phyloP scores from a whole-genome alignment of 2,113 vertebrate species.

The Oryzias javanicus region DNA sequence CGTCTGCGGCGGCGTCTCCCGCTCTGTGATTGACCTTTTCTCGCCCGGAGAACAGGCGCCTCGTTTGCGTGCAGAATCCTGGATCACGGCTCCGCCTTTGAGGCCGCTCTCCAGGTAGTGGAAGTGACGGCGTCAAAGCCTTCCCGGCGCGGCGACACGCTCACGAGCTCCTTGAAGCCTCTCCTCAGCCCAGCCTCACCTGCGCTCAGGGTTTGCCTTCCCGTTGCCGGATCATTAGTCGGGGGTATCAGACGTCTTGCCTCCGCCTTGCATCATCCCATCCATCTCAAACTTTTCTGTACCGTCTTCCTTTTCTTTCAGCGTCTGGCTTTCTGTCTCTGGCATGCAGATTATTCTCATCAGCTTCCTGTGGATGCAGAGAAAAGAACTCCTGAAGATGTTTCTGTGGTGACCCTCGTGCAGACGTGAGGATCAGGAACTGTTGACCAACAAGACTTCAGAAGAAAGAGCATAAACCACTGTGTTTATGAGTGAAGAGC shows the following conservation, averaged over 20 bases:
- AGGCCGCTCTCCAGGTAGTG: conserved; percentile 21
- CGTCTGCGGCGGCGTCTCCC: too few relatives aligned
- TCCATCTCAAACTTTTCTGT: conserved; percentile 54
- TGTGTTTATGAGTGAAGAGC: too few relatives aligned
- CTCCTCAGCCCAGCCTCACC: conserved; percentile 38
- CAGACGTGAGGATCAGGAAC: conserved; percentile 28
- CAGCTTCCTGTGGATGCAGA: conserved; percentile 43
- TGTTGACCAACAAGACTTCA: conserved; percentile 25
- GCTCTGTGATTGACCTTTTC: background rate
- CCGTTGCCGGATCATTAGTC: conserved; percentile 70
- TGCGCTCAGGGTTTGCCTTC: conserved; percentile 68
- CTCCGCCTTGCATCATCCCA: conserved; percentile 74
- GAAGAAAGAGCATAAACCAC: too few relatives aligned
- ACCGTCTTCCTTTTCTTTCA: conserved; percentile 29
- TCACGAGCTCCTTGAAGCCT: background rate
- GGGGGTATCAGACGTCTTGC: conserved; percentile 71
- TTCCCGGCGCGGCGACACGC: conserved; percentile 22
- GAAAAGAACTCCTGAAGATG: conserved; percentile 29
- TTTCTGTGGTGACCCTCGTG: conserved; percentile 48
- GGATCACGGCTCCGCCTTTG: conserved; percentile 31
- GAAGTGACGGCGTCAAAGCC: conserved; percentile 32
- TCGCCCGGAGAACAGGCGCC: background rate
- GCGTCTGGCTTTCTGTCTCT: conserved; percentile 41
- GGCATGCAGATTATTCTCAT: conserved; percentile 69
- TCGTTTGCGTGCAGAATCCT: conserved; percentile 17